Conservation (phyloP, 1,140 invertebrate species). For the Mya arenaria region DNA sequence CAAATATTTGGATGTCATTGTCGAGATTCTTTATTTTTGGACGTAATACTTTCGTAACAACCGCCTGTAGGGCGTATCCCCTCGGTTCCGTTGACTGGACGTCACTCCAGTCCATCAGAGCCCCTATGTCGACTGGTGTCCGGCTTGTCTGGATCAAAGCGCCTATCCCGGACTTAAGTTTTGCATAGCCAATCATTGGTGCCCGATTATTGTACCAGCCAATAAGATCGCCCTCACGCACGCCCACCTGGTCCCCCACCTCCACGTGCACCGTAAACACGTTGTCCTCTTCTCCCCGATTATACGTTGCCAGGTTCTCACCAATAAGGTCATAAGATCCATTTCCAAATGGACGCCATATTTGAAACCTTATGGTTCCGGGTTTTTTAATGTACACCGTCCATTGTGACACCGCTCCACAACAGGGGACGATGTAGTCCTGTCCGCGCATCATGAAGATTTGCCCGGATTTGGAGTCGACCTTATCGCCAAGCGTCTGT, state of each 20-base stretch:
- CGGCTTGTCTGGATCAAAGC: background rate
- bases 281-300: slow-evolving; percentile 29
- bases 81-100: slow-evolving; percentile 11
- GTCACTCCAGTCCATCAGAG: background rate
- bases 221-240: slow-evolving; percentile 21
- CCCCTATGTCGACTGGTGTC: background rate
- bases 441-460: background rate
- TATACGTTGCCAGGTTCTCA: slow-evolving; percentile 29
- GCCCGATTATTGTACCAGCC: slow-evolving; percentile 42
- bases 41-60: background rate
- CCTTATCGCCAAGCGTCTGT: background rate
- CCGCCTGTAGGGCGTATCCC: slow-evolving; percentile 6
- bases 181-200: slow-evolving; percentile 32
- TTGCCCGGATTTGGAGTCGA: slow-evolving; percentile 29
- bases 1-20: background rate
- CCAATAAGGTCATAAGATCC: slow-evolving; percentile 23
- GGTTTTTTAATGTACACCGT: slow-evolving; percentile 36
- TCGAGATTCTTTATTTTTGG: slow-evolving; percentile 27
- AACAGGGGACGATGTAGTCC: slow-evolving; percentile 18
- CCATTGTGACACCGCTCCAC: slow-evolving; percentile 32
- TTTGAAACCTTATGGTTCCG: slow-evolving; percentile 27
- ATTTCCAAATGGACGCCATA: slow-evolving; percentile 34
- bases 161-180: background rate
- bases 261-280: background rate
- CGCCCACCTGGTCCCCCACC: slow-evolving; percentile 17